phyloP scores from a whole-genome alignment of 2,888 invertebrate genomes.

The Trypoxylon attenuatum region DNA sequence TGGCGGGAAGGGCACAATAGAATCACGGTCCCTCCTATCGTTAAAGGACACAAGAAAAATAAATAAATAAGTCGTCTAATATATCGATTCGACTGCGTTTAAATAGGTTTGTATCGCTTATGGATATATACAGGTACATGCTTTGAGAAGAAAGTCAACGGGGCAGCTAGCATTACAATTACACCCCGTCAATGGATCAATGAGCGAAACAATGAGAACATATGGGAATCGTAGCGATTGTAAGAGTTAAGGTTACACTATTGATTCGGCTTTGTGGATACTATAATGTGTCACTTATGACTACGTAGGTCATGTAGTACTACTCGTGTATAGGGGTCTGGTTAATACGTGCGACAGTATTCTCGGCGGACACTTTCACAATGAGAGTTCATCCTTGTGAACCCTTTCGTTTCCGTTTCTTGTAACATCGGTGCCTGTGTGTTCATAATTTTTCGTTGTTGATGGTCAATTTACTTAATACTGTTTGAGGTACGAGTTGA shows the following conservation, averaged over 20 bases:
- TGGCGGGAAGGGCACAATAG: background rate
- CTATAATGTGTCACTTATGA: conserved; percentile 34
- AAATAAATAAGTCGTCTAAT: background rate
- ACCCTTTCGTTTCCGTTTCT: too few relatives aligned
- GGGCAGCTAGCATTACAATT: background rate
- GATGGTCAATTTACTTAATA: too few relatives aligned
- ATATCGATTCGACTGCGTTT: background rate
- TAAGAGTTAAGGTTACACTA: conserved; percentile 63
- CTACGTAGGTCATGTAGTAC: conserved; percentile 22
- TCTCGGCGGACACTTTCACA: conserved; percentile 18
- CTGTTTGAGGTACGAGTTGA: too few relatives aligned
- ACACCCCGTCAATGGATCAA: conserved; percentile 9
- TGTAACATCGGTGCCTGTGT: too few relatives aligned
- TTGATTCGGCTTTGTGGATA: conserved; percentile 58
- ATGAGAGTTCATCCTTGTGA: too few relatives aligned
- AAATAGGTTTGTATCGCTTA: conserved; percentile 4
- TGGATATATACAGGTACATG: conserved; percentile 26
- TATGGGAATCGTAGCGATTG: conserved; percentile 44
- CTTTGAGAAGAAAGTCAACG: conserved; percentile 13
- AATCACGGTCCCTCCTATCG: background rate
- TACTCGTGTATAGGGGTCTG: conserved; percentile 27
- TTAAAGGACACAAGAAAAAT: background rate
- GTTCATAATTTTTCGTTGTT: too few relatives aligned
- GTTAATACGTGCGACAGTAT: conserved; percentile 46
- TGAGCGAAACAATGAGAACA: conserved; percentile 32